Percentiles rank a stretch among this genome's conserved stretches.
Evolutionary conservation across 2,888 invertebrate species (phyloP).

Genomic region (Ephialtes manifestator): DNA sequence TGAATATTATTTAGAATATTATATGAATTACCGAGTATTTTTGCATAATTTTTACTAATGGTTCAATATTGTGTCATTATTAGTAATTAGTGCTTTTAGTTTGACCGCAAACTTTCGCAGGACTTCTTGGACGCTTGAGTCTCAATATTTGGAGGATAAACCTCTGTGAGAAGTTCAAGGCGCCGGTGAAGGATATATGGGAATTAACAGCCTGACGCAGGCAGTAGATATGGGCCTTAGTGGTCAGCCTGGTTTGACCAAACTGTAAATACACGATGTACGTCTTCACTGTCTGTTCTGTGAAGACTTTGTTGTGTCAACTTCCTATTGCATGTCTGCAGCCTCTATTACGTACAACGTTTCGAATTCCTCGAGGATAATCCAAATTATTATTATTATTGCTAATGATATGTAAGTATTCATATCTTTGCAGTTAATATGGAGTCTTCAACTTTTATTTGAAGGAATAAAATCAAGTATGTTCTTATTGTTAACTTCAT

Average conservation of each 20-base stretch:
- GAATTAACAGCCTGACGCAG: conserved; percentile 26
- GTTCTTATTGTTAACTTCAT: too few species aligned
- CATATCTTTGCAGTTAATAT: too few species aligned
- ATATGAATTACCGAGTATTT: background rate
- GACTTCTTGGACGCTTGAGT: conserved; percentile 22
- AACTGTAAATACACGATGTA: conserved; percentile 34
- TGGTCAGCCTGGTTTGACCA: conserved; percentile 55
- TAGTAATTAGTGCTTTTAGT: background rate
- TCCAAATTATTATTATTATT: background rate
- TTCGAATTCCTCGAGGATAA: background rate
- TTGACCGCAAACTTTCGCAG: background rate
- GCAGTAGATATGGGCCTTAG: conserved; percentile 45
- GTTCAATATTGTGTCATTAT: too few species aligned
- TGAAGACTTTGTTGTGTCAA: conserved; percentile 17
- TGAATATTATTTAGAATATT: background rate
- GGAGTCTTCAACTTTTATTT: too few species aligned
- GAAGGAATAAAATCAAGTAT: too few species aligned
- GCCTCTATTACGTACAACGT: background rate
- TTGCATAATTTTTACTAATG: background rate
- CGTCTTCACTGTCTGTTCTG: conserved; percentile 27
- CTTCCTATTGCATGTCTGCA: background rate
- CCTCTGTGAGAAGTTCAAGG: conserved; percentile 36
- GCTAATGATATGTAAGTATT: too few species aligned
- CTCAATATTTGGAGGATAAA: conserved; percentile 30
- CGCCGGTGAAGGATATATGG: background rate